A percentile compares a stretch with the other conserved stretches of the same genome.
Conservation (phyloP, 2,888 invertebrate genomes). For the Dicycla oo region DNA sequence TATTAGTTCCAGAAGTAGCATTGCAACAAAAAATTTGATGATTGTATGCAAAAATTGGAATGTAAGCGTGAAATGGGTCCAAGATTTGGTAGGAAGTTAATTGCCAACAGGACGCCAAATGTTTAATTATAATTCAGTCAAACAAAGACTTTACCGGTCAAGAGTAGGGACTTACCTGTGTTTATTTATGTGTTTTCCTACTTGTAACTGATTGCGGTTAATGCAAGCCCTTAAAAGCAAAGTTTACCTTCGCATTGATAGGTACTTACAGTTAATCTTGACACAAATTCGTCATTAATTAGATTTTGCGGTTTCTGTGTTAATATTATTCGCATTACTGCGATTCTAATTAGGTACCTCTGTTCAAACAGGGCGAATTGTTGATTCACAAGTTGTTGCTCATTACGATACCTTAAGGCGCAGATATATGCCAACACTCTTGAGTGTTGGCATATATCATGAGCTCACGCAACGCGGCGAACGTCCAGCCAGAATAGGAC, state of each 20-base stretch:
- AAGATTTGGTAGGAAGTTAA: background rate
- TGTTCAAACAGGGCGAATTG: slow-evolving; percentile 16
- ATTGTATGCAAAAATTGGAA: background rate
- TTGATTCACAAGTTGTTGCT: slow-evolving; percentile 31
- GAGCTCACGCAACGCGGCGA: no score
- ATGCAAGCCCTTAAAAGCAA: background rate
- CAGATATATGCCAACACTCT: no score
- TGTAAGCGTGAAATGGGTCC: no score
- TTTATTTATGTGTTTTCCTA: background rate
- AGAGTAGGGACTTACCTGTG: background rate
- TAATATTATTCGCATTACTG: slow-evolving; percentile 33
- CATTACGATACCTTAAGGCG: slow-evolving; percentile 31
- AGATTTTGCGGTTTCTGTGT: slow-evolving; percentile 55
- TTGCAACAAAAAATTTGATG: background rate
- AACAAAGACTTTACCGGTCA: background rate
- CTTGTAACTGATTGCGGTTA: slow-evolving; percentile 14
- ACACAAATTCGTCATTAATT: slow-evolving; percentile 46
- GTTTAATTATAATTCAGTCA: background rate
- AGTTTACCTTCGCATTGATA: slow-evolving; percentile 3
- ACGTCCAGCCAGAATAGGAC: no score
- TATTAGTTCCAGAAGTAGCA: background rate
- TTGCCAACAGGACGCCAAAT: background rate
- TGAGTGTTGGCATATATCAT: no score
- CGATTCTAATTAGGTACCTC: slow-evolving; percentile 18
- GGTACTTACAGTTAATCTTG: slow-evolving; percentile 27